A percentile compares a stretch with the other conserved stretches of the same genome.
Evolutionary conservation across 2,797 vertebrate genomes (phyloP).

Genomic region (Karalla daura): DNA sequence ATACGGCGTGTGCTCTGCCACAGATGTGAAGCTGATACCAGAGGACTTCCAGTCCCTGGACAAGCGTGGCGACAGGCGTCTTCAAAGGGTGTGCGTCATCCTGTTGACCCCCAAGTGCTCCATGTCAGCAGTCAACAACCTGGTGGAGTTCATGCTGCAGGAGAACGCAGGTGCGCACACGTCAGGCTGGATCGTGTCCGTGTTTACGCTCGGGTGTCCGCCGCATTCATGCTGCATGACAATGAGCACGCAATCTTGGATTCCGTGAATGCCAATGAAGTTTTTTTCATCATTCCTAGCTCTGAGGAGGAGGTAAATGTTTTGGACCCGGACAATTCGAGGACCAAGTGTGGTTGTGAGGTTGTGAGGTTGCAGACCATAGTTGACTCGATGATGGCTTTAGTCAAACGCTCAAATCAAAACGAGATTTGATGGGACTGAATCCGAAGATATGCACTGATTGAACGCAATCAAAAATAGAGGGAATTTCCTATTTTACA

Average conservation of each 20-base stretch:
- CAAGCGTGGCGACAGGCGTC: constrained; percentile 68
- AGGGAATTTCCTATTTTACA: neutral
- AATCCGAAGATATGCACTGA: neutral
- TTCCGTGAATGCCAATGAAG: too few relatives aligned
- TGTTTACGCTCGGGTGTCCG: neutral
- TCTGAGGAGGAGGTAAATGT: constrained; percentile 1
- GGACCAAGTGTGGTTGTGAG: neutral
- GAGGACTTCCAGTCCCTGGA: constrained; percentile 85
- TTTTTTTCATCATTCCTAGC: too few relatives aligned
- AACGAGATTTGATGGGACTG: neutral
- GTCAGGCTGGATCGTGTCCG: too few relatives aligned
- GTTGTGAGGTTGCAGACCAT: too few relatives aligned
- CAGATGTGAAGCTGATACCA: constrained; percentile 88
- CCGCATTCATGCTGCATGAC: neutral
- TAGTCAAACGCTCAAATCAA: too few relatives aligned
- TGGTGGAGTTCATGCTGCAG: constrained; percentile 89
- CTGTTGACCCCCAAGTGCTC: constrained; percentile 90
- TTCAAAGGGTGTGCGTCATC: constrained; percentile 86
- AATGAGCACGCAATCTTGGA: too few relatives aligned
- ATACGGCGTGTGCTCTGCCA: constrained; percentile 35
- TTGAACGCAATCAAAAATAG: neutral
- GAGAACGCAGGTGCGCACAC: constrained; percentile 88
- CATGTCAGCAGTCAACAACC: constrained; percentile 88
- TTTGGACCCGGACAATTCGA: neutral
- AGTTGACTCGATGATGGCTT: too few relatives aligned